Percentiles rank a stretch among this genome's conserved stretches.
These are phyloP conservation scores for Heliconius congener DNA, from an alignment of 1,140 invertebrate genomes.

Conservation along the genomic window DNA sequence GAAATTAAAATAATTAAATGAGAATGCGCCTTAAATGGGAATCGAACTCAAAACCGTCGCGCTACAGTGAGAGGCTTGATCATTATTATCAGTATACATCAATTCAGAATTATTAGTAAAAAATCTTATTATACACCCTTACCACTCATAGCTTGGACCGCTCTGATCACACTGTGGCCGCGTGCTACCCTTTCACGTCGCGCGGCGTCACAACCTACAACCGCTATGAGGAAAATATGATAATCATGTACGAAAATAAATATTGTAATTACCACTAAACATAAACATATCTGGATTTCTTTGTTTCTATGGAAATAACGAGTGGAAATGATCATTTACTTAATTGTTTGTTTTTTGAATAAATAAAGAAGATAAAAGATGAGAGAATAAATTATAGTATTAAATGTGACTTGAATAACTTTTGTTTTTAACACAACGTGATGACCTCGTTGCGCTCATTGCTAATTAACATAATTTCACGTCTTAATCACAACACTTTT, in stretches of 20 bases:
- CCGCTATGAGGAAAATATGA: neutral
- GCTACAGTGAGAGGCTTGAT: no score
- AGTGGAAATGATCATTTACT: neutral
- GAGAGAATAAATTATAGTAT: no score
- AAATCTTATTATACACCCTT: neutral
- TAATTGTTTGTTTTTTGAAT: neutral
- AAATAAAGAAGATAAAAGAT: neutral
- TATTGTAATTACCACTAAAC: neutral
- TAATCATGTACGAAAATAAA: neutral
- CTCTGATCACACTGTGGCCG: slow-evolving; percentile 44
- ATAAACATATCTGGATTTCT: neutral
- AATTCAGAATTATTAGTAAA: no score
- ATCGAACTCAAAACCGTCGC: no score
- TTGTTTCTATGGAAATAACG: slow-evolving; percentile 2
- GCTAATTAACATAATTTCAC: neutral
- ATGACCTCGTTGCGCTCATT: neutral
- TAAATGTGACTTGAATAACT: neutral
- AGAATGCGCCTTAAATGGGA: no score
- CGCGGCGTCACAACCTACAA: slow-evolving; percentile 2
- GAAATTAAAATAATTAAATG: no score
- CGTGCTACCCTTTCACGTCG: slow-evolving; percentile 47
- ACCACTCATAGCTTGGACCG: slow-evolving; percentile 19
- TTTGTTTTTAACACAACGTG: neutral
- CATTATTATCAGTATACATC: no score
- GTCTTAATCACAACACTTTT: neutral